Base-by-base conservation (phyloP, 2,888 invertebrate genomes). In the Dynastes grantii region DNA sequence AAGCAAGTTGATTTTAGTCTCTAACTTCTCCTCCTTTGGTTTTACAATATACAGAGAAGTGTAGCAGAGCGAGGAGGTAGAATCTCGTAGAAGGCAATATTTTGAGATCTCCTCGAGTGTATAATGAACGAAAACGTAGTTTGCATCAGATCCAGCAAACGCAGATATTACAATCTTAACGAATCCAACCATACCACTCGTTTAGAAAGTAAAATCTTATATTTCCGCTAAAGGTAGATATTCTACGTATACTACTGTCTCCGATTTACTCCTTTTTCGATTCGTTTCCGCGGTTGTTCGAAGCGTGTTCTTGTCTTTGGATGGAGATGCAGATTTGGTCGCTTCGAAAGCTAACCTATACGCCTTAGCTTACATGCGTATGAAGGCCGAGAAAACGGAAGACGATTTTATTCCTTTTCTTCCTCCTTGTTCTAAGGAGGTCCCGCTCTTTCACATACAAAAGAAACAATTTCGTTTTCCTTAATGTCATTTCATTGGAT, bases 381-480 rank as follows among this genome's bases (percentile, higher is more conserved):
- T 9, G 65, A 67, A 67, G 37, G 8, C 32, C 27, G 29, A 27
- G 58, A 71, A 32, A 37, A 37, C 65, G 65, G 49, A 49, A 27
- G 29, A 68, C 49, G 37, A 58, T 55, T 55, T 71, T 16, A 9
- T 71, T 64, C 71, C 9, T 49, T 64, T 16, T 55, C 40, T 32
- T 32, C 32, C 11, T 63, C 32, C 11, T 29, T 32, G 32, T 13
- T n/a, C 2, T 32, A 61, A 16, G 61, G 61, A 5, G 67, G 9
- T 58, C 32, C 32, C 58, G 27, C 45, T 45, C 11, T 8, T 45
- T 11, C 45, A 61, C 16, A 65, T 71, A 73, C 64, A 78, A 78
- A 78, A 65, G 78, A 53, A 78, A 78, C 65, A 75, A 75, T 78
- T 73, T 67, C 78, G 73, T 78, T 78, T 65, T 65, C 70, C 65